Percentiles rank a stretch among this genome's conserved stretches.
These are phyloP conservation scores for Drosophila lutescens DNA, from an alignment of 2,888 invertebrate genomes.

Conservation along the genomic window DNA sequence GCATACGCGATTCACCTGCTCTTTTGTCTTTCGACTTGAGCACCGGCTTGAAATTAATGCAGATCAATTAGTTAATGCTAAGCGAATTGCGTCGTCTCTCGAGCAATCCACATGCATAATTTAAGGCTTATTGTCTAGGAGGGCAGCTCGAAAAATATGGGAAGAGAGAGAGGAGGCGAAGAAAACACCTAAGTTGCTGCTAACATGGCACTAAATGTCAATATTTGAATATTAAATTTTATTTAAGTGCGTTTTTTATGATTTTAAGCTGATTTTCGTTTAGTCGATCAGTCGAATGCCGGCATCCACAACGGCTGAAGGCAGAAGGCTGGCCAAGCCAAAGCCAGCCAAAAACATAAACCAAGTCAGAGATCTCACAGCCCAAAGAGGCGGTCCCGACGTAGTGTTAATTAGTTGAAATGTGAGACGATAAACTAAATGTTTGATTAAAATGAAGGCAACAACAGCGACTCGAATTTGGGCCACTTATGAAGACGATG, in stretches of 20 bases:
- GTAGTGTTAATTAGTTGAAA: conserved; percentile 75
- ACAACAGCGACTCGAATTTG: conserved; percentile 48
- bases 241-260: conserved; percentile 82
- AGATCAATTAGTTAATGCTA: conserved; percentile 81
- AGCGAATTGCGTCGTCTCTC: conserved; percentile 36
- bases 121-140: conserved; percentile 33
- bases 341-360: conserved; percentile 10
- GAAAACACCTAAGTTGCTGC: conserved; percentile 74
- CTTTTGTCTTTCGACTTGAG: conserved; percentile 35
- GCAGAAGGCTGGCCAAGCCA: conserved; percentile 9
- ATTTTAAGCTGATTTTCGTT: conserved; percentile 77
- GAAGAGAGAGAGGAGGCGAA: conserved; percentile 18
- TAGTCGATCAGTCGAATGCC: conserved; percentile 56
- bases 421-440: conserved; percentile 80
- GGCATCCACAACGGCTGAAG: conserved; percentile 21
- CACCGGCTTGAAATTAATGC: conserved; percentile 73
- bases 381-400: conserved; percentile 67
- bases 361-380: conserved; percentile 32
- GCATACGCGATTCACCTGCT: conserved; percentile 38
- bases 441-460: conserved; percentile 68
- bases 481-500: conserved; percentile 25
- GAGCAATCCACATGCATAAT: conserved; percentile 44
- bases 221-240: conserved; percentile 81
- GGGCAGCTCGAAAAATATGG: conserved; percentile 24
- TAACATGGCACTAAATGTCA: conserved; percentile 82